phyloP scores from a whole-genome alignment of 2,888 invertebrate genomes.

The Cantharis flavilabris region DNA sequence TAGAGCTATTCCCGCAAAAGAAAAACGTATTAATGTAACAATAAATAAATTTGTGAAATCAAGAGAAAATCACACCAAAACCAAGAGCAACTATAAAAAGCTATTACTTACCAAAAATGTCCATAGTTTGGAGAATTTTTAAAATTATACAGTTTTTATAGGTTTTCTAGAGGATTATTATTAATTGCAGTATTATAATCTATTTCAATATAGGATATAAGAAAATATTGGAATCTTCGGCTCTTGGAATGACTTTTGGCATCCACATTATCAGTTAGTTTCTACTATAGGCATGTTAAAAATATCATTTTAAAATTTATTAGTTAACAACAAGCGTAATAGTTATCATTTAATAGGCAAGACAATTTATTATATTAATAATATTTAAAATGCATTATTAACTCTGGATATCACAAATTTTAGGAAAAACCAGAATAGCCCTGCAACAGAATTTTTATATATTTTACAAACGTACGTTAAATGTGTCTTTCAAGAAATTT shows the following conservation, averaged over 20 bases:
- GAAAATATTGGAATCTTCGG: not conserved
- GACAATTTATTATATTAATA: not conserved
- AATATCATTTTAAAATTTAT: not conserved
- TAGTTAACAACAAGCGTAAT: not conserved
- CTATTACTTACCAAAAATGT: not conserved
- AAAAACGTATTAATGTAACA: not conserved
- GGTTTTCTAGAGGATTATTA: not conserved
- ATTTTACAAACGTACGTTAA: constrained; percentile 39
- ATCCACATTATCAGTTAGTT: not conserved
- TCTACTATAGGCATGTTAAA: not conserved
- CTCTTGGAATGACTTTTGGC: not conserved
- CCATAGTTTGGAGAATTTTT: not conserved
- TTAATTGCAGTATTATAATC: not conserved
- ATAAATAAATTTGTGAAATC: not conserved
- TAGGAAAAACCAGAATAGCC: constrained; percentile 52
- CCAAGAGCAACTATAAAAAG: not conserved
- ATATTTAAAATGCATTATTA: not conserved
- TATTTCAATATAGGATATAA: not conserved
- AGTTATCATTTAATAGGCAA: not conserved
- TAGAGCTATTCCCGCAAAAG: not conserved
- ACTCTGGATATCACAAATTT: constrained; percentile 37
- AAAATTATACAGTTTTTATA: not conserved
- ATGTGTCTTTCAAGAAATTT: constrained; percentile 49
- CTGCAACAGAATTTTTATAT: constrained; percentile 48
- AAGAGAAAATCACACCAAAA: not conserved